A percentile compares a stretch with the other conserved stretches of the same genome.
phyloP scores from a whole-genome alignment of 2,888 invertebrate genomes.

The Dendrolimus pini region DNA sequence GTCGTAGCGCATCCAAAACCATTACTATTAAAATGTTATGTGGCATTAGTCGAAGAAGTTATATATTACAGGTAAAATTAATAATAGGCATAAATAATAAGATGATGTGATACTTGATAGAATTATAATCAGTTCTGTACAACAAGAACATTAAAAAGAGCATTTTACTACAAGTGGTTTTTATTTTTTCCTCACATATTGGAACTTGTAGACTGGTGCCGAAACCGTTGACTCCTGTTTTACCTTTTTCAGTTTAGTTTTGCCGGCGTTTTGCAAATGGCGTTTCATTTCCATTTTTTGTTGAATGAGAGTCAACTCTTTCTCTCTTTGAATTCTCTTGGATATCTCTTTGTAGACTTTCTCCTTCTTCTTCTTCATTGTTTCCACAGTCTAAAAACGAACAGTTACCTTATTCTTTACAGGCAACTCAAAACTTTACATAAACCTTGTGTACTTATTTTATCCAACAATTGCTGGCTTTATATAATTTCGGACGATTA shows the following conservation, averaged over 20 bases:
- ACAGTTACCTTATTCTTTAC: conserved; percentile 4
- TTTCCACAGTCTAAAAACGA: conserved; percentile 47
- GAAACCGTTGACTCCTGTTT: conserved; percentile 78
- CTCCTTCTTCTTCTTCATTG: conserved; percentile 76
- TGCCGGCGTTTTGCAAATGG: conserved; percentile 79
- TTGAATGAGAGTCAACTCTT: conserved; percentile 84
- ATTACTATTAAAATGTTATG: too few relatives aligned
- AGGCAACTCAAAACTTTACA: too few relatives aligned
- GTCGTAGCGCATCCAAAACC: too few relatives aligned
- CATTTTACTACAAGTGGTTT: conserved; percentile 9
- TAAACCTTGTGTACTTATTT: too few relatives aligned
- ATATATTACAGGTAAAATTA: too few relatives aligned
- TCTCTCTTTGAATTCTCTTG: conserved; percentile 86
- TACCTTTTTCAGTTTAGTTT: conserved; percentile 80
- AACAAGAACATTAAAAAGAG: background rate
- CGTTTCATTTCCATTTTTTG: conserved; percentile 86
- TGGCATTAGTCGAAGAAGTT: too few relatives aligned
- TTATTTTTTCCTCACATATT: conserved; percentile 88
- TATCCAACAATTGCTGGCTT: too few relatives aligned
- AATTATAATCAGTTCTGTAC: background rate
- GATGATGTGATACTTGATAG: background rate
- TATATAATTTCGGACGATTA: too few relatives aligned
- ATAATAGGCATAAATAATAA: background rate
- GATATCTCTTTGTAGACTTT: conserved; percentile 84
- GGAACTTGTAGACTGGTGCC: conserved; percentile 88